Percentiles rank a stretch among this genome's conserved stretches.
Conservation (phyloP, 2,797 vertebrate genomes). For the Sandelia bainsii region DNA sequence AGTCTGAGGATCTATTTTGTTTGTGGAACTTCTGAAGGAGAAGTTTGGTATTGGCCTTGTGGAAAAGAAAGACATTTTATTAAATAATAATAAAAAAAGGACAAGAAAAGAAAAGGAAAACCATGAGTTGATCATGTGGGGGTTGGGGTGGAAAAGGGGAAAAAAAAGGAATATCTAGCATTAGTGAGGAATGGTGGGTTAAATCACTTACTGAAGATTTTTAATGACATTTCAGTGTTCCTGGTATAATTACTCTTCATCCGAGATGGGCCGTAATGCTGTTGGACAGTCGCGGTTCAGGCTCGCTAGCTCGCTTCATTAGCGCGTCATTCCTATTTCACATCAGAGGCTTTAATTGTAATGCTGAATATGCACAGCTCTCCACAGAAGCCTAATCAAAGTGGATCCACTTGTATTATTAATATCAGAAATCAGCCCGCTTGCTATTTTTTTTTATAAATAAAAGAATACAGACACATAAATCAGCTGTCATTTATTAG, state of each 20-base stretch:
- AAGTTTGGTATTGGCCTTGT: constrained; percentile 86
- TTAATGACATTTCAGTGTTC: constrained; percentile 99
- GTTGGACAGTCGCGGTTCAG: constrained; percentile 99
- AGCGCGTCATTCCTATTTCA: constrained; percentile 99
- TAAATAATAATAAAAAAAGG: not conserved
- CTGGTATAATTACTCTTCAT: constrained; percentile 99
- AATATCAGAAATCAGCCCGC: constrained; percentile 99
- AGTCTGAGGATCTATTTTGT: constrained; percentile 72
- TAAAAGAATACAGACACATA: constrained; percentile 99
- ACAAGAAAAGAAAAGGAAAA: constrained; percentile 25
- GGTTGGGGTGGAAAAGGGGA: constrained; percentile 44
- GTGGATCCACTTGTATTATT: constrained; percentile 99
- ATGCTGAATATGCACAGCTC: constrained; percentile 99
- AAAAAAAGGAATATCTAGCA: constrained; percentile 81
- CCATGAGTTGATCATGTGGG: constrained; percentile 58
- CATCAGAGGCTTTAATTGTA: constrained; percentile 99
- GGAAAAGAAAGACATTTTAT: constrained; percentile 38
- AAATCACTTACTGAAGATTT: constrained; percentile 99
- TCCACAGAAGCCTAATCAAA: constrained; percentile 99
- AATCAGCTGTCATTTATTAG: constrained; percentile 99
- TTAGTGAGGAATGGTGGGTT: constrained; percentile 97
- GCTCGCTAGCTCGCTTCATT: constrained; percentile 99
- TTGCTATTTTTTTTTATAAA: constrained; percentile 99
- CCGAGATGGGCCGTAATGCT: constrained; percentile 99
- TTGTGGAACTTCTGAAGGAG: constrained; percentile 89